These are phyloP conservation scores for Hedya salicella DNA, from an alignment of 2,888 invertebrate genomes.

Conservation along the genomic window DNA sequence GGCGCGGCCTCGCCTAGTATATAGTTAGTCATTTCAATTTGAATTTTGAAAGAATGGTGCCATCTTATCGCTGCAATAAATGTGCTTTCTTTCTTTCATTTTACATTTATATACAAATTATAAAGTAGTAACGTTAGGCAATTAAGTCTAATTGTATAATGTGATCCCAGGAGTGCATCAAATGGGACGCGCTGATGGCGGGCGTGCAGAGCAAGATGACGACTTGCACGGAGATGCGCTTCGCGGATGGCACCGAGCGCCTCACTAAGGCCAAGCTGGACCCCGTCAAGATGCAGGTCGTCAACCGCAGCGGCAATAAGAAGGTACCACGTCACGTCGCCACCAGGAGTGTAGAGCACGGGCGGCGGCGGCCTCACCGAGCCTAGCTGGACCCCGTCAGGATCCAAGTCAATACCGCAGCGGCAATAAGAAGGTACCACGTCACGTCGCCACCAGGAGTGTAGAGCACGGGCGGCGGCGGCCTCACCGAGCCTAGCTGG, in stretches of 20 bases:
- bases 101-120: too few relatives aligned
- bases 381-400: constrained; percentile 90
- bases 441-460: too few relatives aligned
- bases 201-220: constrained; percentile 89
- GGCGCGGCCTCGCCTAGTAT: too few relatives aligned
- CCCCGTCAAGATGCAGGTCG: constrained; percentile 91
- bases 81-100: too few relatives aligned
- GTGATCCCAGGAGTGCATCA: constrained; percentile 72
- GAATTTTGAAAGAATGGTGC: too few relatives aligned
- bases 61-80: too few relatives aligned
- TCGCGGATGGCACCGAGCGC: constrained; percentile 76
- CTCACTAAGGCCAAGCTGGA: constrained; percentile 88
- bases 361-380: constrained; percentile 82
- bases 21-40: too few relatives aligned
- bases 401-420: constrained; percentile 91
- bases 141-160: neutral
- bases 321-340: constrained; percentile 86
- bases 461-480: constrained; percentile 80
- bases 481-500: constrained; percentile 87
- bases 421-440: constrained; percentile 93
- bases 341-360: too few relatives aligned
- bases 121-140: too few relatives aligned
- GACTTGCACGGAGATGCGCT: constrained; percentile 87
- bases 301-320: constrained; percentile 93
- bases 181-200: constrained; percentile 90